Evolutionary conservation across 2,113 vertebrate genomes (phyloP), one percentile per base, ranked within the genome.

Genomic region (Apeltes quadracus): DNA sequence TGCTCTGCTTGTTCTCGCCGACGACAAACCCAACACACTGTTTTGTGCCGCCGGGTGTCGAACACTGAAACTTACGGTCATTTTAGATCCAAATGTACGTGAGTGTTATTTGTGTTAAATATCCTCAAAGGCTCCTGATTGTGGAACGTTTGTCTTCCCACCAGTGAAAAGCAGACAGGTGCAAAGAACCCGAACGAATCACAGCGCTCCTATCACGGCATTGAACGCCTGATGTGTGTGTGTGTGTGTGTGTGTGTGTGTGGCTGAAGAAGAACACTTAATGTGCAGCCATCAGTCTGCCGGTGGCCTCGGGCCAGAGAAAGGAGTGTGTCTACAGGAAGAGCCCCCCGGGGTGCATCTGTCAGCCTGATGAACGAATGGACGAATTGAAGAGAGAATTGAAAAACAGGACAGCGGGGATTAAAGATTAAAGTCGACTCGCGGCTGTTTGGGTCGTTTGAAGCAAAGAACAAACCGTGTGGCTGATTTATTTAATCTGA

Each of bases 141-240:
- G 48, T 63, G 23, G 16, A 59, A 41, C 50, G 22, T 23, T 53
- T 83, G 59, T 61, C 11, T 62, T 61, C 11, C 46, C 56, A 71
- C 16, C 14, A 15, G 63, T 55, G 36, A 54, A 59, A 76, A 38
- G 46, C n/a, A 18, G 81, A 55, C 84, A 86, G 80, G 78, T 89
- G 89, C 84, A 82, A 32, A 69, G 50, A 84, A 87, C 29, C 29
- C 2, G 53, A 44, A 55, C 2, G 50, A 75, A 58, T 54, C n/a
- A 23, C 38, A 48, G 34, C 22, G 58, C 20, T 16, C 10, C 59
- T 20, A 48, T 65, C 13, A 29, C 15, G 10, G 36, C 15, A 11
- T 58, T 34, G 78, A 69, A 72, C 56, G 32, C 41, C 8, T n/a
- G 38, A 57, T 61, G 65, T 51, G 59, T 61, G 34, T 43, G 29